Percentiles rank a stretch among this genome's conserved stretches.
phyloP scores from a whole-genome alignment of 2,113 vertebrate genomes.

The Mastomys natalensis region DNA sequence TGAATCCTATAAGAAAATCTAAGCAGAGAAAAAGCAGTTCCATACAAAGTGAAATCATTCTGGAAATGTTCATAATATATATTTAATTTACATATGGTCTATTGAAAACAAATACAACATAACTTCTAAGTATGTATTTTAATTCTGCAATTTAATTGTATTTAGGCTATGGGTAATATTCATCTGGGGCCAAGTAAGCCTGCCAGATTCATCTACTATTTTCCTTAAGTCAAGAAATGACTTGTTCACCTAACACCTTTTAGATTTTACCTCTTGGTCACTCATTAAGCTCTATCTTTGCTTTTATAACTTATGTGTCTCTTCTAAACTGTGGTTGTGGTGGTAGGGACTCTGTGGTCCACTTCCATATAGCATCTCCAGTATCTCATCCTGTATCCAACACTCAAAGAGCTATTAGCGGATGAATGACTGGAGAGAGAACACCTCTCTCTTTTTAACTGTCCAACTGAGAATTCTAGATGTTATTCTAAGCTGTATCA shows the following conservation, averaged over 20 bases:
- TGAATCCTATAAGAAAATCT: not conserved
- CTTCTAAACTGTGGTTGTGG: not conserved
- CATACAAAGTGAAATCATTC: not conserved
- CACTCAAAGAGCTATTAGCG: not conserved
- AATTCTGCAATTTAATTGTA: not conserved
- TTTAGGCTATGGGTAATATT: not conserved
- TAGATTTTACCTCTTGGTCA: not conserved
- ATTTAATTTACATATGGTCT: not conserved
- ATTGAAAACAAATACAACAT: not conserved
- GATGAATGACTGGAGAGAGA: not conserved
- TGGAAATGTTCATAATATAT: not conserved
- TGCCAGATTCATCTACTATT: not conserved
- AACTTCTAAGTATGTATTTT: not conserved
- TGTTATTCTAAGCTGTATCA: not conserved
- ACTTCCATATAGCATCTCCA: not conserved
- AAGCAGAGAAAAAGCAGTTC: not conserved
- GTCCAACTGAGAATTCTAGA: not conserved
- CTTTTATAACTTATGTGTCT: not conserved
- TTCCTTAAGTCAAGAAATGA: not conserved
- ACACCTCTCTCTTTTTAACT: not conserved
- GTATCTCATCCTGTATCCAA: not conserved
- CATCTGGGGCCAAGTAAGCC: not conserved
- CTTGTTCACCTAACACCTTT: not conserved
- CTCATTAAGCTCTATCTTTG: not conserved
- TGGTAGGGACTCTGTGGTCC: accelerated